Evolutionary conservation across 1,140 invertebrate species (phyloP), one percentile per base, ranked within the genome.

Genomic region (Spodoptera litura): DNA sequence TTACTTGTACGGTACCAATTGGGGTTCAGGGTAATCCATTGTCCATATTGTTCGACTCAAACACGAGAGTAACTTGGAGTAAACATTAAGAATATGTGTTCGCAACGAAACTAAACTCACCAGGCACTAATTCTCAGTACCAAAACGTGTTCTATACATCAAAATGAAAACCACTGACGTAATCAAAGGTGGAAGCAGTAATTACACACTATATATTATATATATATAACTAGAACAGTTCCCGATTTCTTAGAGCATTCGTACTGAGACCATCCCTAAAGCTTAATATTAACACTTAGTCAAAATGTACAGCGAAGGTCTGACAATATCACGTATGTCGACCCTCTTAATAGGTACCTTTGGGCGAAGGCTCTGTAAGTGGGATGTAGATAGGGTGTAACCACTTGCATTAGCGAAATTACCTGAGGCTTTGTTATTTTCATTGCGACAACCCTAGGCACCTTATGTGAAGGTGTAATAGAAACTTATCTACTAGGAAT

Each of bases 381-480:
- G 88, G 86, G 84, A 92, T 91, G 89, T 85, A 91, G 91, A 94
- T 90, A 93, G 89, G 84, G 86, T 86, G 87, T 88, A 92, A 94
- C 92, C 92, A 84, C 92, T 83, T 93, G 89, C 92, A 94, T 94
- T 93, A 92, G 91, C 87, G 85, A 94, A 93, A 94, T 92, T 92
- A 91, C 91, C 88, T 87, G 83, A 83, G 84, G 86, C 88, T 91
- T 89, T 92, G 91, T 93, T 92, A 92, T 94, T 93, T 92, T 92
- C 92, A 93, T 91, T 93, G 88, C 83, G 86, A 91, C 87, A 89
- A 85, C 87, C 86, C 81, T 84, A 82, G 76, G n/a, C 38, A 20
- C 27, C 72, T 5, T 75, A 62, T 75, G 62, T 61, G 58, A 62
- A 15, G 25, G 58, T 11, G 25, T 31, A 74, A 74, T 74, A 20